Base-by-base conservation (phyloP, 2,888 invertebrate species). In the Chouioia cunea region DNA sequence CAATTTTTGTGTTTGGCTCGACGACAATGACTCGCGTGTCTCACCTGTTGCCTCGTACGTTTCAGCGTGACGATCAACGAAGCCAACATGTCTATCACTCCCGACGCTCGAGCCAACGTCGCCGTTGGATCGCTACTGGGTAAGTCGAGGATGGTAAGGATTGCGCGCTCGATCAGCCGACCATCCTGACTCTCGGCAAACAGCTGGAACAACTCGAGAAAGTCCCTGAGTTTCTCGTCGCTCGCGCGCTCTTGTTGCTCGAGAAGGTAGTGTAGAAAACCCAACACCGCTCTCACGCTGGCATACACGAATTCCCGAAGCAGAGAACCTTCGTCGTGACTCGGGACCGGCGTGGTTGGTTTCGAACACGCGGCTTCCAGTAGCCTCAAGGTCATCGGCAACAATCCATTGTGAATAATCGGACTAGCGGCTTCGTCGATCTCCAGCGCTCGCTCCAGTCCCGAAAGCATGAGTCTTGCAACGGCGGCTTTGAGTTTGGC, bases 301-400 rank as follows among this genome's bases (percentile, higher is more conserved):
- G 89, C 90, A 79, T 90, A 91, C 4, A 90, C 87, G 75, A 89
- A 90, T 79, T 89, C 89, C 77, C 90, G 88, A 75, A 88, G 79
- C 74, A 89, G 85, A 20, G 87, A 86, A 12, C 88, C 87, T 79
- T 89, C 89, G 70, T 86, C 83, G 0, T 77, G 75, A 0, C 76
- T 77, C 6, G 73, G 15, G 0, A 56, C 48, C 0, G 75, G 74
- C 0, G 65, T 56, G 2, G 70, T 10, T 10, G 82, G 81, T 62
- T 83, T 85, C 50, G 80, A 77, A 60, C 87, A 83, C 1, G 88
- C 88, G 70, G 90, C 90, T 78, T 91, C 90, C 16, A 91, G 78
- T 50, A 91, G 82, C 72, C 89, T 84, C 10, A 91, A 82, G 52
- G 90, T 86, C 88, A 90, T 89, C 2, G 90, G 90, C n/a, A 91